These are phyloP conservation scores for Stylophora pistillata DNA, from an alignment of 64 coral and sea anemone genomes.

Conservation along the genomic window DNA sequence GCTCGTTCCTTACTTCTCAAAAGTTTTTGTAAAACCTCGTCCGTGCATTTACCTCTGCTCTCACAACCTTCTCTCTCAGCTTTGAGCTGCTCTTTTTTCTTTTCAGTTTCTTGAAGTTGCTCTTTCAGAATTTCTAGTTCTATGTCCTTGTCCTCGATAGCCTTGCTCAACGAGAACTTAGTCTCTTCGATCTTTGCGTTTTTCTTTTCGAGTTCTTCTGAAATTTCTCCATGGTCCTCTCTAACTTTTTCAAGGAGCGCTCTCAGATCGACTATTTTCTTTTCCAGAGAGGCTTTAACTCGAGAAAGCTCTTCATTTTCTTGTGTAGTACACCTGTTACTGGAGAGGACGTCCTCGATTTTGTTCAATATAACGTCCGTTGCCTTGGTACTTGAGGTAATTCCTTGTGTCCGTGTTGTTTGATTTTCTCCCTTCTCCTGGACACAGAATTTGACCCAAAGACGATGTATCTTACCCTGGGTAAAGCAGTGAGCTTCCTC, in stretches of 20 bases:
- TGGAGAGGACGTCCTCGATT: constrained; percentile 10
- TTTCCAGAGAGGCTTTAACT: background rate
- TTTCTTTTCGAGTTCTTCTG: constrained; percentile 19
- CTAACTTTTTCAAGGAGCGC: constrained; percentile 4
- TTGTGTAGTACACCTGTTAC: background rate
- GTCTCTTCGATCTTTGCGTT: constrained; percentile 14
- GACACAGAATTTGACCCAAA: constrained; percentile 26
- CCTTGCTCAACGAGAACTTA: background rate
- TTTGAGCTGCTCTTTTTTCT: background rate
- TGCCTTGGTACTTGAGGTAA: background rate
- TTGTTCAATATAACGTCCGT: background rate
- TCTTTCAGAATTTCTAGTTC: constrained; percentile 32
- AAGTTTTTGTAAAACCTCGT: constrained; percentile 8
- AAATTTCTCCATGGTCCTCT: background rate
- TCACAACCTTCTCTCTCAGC: background rate
- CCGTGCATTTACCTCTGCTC: background rate
- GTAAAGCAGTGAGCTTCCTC: constrained; percentile 20
- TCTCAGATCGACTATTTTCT: background rate
- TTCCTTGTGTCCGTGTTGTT: background rate
- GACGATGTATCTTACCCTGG: constrained; percentile 4
- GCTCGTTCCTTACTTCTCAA: constrained; percentile 5
- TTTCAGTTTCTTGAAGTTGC: constrained; percentile 22
- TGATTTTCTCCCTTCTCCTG: background rate
- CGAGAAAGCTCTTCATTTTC: constrained; percentile 13
- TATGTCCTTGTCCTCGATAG: constrained; percentile 25